Evolutionary conservation across 2,888 invertebrate genomes (phyloP).

Genomic region (Eucriotettix oculatus): DNA sequence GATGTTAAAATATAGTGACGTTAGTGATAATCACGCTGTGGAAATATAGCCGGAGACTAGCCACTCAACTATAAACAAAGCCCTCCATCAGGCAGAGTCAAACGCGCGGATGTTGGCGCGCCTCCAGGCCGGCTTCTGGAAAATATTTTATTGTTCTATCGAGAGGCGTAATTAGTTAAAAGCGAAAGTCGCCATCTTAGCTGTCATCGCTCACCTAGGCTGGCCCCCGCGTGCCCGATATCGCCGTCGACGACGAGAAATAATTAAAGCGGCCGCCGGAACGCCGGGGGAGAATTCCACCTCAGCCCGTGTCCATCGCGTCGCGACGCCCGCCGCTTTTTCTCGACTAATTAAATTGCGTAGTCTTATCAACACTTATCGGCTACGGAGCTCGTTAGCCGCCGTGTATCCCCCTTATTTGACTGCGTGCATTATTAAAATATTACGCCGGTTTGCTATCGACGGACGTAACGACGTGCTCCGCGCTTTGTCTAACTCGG

Average conservation of each 20-base stretch:
- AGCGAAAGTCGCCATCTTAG: neutral
- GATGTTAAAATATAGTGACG: too few relatives aligned
- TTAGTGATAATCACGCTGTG: too few relatives aligned
- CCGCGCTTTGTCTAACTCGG: too few relatives aligned
- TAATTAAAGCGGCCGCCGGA: conserved; percentile 14
- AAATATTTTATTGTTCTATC: neutral
- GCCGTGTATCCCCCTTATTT: too few relatives aligned
- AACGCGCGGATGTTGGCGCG: neutral
- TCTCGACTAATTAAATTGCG: too few relatives aligned
- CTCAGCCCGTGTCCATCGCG: neutral
- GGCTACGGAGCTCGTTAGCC: too few relatives aligned
- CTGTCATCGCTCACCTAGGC: neutral
- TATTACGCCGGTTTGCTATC: too few relatives aligned
- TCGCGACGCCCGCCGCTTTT: neutral
- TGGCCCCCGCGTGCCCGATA: conserved; percentile 10
- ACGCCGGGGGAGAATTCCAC: conserved; percentile 3
- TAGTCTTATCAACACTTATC: too few relatives aligned
- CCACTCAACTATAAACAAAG: neutral
- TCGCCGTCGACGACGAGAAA: conserved; percentile 13
- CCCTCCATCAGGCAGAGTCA: neutral
- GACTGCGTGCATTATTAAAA: too few relatives aligned
- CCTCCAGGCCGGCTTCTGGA: neutral
- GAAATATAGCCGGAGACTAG: too few relatives aligned
- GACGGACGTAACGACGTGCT: too few relatives aligned
- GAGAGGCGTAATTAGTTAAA: neutral